Percentiles rank a stretch among this genome's conserved stretches.
phyloP scores from a whole-genome alignment of 2,888 invertebrate species.

The Drosophila merina region DNA sequence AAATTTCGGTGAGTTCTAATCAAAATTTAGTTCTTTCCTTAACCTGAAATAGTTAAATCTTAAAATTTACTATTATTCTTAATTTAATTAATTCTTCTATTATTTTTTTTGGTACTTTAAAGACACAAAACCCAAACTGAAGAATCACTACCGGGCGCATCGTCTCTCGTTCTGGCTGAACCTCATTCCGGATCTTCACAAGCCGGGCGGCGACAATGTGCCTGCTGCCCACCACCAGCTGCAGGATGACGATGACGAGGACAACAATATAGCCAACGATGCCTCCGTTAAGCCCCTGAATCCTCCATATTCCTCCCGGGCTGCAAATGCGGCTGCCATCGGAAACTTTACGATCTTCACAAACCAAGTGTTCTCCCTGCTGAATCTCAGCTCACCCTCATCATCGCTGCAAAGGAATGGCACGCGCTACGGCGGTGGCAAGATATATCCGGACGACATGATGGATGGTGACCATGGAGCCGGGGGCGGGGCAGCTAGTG shows the following conservation, averaged over 20 bases:
- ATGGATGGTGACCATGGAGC: constrained; percentile 75
- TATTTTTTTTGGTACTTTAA: constrained; percentile 42
- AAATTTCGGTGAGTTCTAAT: constrained; percentile 89
- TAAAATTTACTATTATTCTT: no score
- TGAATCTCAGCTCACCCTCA: constrained; percentile 83
- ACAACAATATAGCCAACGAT: constrained; percentile 85
- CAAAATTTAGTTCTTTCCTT: no score
- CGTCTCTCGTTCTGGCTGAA: constrained; percentile 97
- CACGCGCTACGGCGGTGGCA: constrained; percentile 75
- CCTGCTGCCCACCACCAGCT: constrained; percentile 93
- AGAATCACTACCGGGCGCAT: constrained; percentile 97
- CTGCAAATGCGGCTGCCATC: constrained; percentile 77
- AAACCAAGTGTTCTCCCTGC: constrained; percentile 83
- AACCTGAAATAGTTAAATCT: no score
- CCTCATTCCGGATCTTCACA: constrained; percentile 95
- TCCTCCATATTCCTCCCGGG: constrained; percentile 81
- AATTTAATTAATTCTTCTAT: background rate
- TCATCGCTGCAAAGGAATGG: constrained; percentile 82
- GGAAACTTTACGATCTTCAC: constrained; percentile 83
- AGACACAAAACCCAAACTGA: constrained; percentile 95
- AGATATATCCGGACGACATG: constrained; percentile 81
- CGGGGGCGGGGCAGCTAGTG: constrained; percentile 84
- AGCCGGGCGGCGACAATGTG: constrained; percentile 94
- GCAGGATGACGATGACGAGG: constrained; percentile 86
- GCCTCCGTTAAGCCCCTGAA: constrained; percentile 85